Percentiles rank a stretch among this genome's conserved stretches.
Evolutionary conservation across 2,113 vertebrate species (phyloP).

Genomic region (Pachyramphus minor): DNA sequence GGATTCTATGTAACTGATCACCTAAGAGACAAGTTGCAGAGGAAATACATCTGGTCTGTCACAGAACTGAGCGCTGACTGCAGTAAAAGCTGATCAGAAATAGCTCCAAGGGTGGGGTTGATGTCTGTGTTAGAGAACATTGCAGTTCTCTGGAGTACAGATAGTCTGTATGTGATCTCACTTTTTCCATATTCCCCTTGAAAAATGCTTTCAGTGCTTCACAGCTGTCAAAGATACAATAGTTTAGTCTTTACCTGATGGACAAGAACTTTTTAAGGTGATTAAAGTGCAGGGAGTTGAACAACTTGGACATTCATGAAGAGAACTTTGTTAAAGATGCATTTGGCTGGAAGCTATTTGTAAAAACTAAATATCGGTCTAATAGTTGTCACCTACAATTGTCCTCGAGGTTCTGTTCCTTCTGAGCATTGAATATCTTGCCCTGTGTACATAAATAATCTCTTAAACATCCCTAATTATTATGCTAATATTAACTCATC

Average conservation of each 20-base stretch:
- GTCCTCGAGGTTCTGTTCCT: not conserved
- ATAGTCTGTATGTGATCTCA: not conserved
- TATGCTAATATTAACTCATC: not conserved
- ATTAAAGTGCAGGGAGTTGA: not conserved
- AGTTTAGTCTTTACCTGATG: not conserved
- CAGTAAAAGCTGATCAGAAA: not conserved
- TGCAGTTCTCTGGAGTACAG: not conserved
- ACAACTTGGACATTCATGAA: not conserved
- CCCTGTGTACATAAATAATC: not conserved
- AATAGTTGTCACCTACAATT: not conserved
- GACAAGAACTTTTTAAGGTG: not conserved
- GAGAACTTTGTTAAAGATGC: not conserved
- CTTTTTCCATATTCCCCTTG: not conserved
- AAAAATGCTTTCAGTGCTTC: not conserved
- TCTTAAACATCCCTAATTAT: not conserved
- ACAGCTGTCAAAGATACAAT: not conserved
- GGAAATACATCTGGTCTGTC: not conserved
- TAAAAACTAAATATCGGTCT: not conserved
- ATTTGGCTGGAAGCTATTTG: not conserved
- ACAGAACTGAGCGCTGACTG: not conserved
- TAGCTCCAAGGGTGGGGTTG: not conserved
- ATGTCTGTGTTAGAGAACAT: not conserved
- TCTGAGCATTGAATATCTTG: not conserved
- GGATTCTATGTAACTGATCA: rapidly evolving
- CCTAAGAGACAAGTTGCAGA: not conserved